Conservation (phyloP, 2,888 invertebrate genomes). For the Drosophila vallismaia region DNA sequence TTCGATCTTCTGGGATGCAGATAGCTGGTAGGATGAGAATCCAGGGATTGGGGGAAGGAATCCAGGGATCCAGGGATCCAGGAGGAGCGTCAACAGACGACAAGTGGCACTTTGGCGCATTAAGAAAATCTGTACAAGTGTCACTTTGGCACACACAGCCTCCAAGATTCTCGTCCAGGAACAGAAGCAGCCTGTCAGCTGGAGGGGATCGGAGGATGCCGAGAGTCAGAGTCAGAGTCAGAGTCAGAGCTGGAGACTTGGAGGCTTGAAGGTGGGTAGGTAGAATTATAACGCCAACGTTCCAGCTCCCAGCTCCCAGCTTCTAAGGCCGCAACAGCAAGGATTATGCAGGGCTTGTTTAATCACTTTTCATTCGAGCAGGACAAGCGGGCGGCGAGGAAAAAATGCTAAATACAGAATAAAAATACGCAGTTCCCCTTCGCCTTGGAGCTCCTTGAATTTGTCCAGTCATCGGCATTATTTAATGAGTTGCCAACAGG, state of each 20-base stretch:
- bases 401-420: neutral
- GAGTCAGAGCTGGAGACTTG: slow-evolving; percentile 4
- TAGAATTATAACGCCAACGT: slow-evolving; percentile 75
- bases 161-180: slow-evolving; percentile 5
- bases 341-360: slow-evolving; percentile 72
- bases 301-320: too few relatives aligned
- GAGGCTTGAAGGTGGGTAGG: slow-evolving; percentile 22
- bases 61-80: neutral
- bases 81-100: slow-evolving; percentile 72
- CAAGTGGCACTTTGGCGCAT: slow-evolving; percentile 80
- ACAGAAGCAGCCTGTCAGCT: slow-evolving; percentile 6
- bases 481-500: slow-evolving; percentile 81
- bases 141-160: slow-evolving; percentile 71
- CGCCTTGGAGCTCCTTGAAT: slow-evolving; percentile 55
- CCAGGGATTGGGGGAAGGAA: neutral
- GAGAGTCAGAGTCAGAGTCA: neutral
- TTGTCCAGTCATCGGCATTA: slow-evolving; percentile 82
- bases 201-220: slow-evolving; percentile 3
- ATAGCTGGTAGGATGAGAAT: neutral
- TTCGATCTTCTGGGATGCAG: slow-evolving; percentile 57
- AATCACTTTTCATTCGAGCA: slow-evolving; percentile 73
- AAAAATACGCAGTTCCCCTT: slow-evolving; percentile 8
- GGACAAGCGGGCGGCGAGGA: slow-evolving; percentile 5
- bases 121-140: slow-evolving; percentile 79
- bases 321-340: slow-evolving; percentile 45